Conservation (phyloP, 2,888 invertebrate species). For the Zeuzera pyrina region DNA sequence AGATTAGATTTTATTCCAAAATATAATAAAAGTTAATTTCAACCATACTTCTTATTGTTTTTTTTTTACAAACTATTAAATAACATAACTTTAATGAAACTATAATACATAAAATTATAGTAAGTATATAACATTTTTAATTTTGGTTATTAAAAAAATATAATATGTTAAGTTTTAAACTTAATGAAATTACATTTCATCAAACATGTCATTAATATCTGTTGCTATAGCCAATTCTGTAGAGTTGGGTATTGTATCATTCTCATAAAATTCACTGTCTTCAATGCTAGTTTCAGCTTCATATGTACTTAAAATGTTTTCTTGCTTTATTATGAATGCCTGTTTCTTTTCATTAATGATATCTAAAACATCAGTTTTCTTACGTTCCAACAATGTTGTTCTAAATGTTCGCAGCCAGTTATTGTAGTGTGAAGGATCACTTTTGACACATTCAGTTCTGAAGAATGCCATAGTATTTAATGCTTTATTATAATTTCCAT, state of each 20-base stretch:
- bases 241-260: slow-evolving; percentile 50
- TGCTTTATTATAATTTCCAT: slow-evolving; percentile 47
- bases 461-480: slow-evolving; percentile 43
- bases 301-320: slow-evolving; percentile 44
- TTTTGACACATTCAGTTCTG: slow-evolving; percentile 44
- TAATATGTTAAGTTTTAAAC: not conserved
- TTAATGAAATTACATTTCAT: slow-evolving; percentile 43
- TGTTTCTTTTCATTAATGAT: slow-evolving; percentile 38
- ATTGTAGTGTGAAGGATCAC: slow-evolving; percentile 47
- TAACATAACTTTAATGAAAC: too few relatives aligned
- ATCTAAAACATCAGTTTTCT: slow-evolving; percentile 33
- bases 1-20: slow-evolving; percentile 48
- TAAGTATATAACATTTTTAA: slow-evolving; percentile 6
- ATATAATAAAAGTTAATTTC: slow-evolving; percentile 31
- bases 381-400: slow-evolving; percentile 30
- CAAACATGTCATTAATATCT: slow-evolving; percentile 58
- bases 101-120: too few relatives aligned
- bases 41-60: slow-evolving; percentile 19
- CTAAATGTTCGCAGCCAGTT: slow-evolving; percentile 52
- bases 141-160: not conserved
- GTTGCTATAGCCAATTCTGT: slow-evolving; percentile 43
- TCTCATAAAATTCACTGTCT: slow-evolving; percentile 56
- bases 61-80: slow-evolving; percentile 7
- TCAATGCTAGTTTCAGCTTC: slow-evolving; percentile 38
- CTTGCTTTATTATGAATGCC: slow-evolving; percentile 45